Percentiles rank a stretch among this genome's conserved stretches.
These are phyloP conservation scores for Morinoia aosen DNA, from an alignment of 2,888 invertebrate species.

Conservation along the genomic window DNA sequence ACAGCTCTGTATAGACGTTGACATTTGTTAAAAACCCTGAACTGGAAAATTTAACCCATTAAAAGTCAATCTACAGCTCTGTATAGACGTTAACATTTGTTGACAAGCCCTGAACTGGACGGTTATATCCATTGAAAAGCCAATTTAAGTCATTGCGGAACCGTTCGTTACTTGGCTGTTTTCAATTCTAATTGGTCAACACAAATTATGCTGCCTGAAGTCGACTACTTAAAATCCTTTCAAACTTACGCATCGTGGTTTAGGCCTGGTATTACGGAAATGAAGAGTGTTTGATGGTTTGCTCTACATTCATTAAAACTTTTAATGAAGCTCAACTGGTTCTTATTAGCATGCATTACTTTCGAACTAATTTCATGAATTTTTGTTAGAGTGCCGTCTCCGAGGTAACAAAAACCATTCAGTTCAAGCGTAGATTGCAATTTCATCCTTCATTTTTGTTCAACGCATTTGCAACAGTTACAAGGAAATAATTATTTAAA, in stretches of 20 bases:
- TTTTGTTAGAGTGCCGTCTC: background rate
- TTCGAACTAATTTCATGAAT: background rate
- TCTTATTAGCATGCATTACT: background rate
- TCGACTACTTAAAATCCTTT: background rate
- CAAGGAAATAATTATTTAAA: background rate
- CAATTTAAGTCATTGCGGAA: no score
- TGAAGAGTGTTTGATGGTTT: background rate
- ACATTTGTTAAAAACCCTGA: no score
- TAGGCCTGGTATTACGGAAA: background rate
- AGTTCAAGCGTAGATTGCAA: background rate
- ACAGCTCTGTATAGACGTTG: no score
- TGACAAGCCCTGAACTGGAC: no score
- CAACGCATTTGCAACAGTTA: background rate
- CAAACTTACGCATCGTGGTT: background rate
- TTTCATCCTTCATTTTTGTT: background rate
- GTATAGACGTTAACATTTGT: no score
- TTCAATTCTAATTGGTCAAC: no score
- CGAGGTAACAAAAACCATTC: background rate
- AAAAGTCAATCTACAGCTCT: no score
- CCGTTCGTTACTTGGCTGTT: no score
- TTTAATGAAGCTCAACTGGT: background rate
- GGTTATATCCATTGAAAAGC: no score
- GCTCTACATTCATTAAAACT: background rate
- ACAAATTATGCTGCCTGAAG: no score
- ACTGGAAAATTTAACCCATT: no score